Evolutionary conservation across 2,113 vertebrate genomes (phyloP).

Genomic region (Solea solea): DNA sequence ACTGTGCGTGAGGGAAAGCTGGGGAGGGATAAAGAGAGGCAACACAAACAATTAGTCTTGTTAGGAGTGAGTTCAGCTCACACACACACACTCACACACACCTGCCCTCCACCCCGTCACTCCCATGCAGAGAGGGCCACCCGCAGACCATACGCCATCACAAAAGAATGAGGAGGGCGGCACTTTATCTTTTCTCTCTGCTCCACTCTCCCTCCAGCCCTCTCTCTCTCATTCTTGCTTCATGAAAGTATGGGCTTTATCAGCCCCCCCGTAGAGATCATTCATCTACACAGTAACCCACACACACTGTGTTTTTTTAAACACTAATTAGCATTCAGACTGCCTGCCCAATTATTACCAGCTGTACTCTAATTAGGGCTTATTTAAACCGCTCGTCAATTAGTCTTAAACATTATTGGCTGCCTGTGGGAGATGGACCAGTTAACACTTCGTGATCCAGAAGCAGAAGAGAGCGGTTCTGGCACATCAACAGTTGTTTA

Average conservation of each 20-base stretch:
- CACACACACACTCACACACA: conserved; percentile 51
- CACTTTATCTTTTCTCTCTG: conserved; percentile 43
- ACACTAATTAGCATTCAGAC: conserved; percentile 90
- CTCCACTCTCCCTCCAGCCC: conserved; percentile 27
- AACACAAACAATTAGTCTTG: conserved; percentile 75
- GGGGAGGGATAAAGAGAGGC: conserved; percentile 55
- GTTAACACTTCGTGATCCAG: conserved; percentile 53
- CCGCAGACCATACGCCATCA: conserved; percentile 85
- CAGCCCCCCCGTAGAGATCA: conserved; percentile 86
- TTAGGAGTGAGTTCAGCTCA: conserved; percentile 51
- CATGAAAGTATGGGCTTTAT: conserved; percentile 86
- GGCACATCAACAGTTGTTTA: conserved; percentile 12
- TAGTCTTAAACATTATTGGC: conserved; percentile 84
- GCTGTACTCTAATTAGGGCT: conserved; percentile 91
- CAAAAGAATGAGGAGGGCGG: conserved; percentile 79
- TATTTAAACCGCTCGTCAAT: conserved; percentile 88
- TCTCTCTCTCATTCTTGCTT: conserved; percentile 47
- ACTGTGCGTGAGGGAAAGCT: conserved; percentile 30
- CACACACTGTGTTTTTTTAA: conserved; percentile 68
- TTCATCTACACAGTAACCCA: conserved; percentile 81
- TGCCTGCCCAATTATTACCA: conserved; percentile 88
- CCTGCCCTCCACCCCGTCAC: conserved; percentile 70
- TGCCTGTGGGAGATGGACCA: conserved; percentile 59
- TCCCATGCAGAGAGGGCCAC: conserved; percentile 86
- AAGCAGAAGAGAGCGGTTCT: conserved; percentile 10